Evolutionary conservation across 2,888 invertebrate species (phyloP).

Genomic region (Aporophyla lueneburgensis): DNA sequence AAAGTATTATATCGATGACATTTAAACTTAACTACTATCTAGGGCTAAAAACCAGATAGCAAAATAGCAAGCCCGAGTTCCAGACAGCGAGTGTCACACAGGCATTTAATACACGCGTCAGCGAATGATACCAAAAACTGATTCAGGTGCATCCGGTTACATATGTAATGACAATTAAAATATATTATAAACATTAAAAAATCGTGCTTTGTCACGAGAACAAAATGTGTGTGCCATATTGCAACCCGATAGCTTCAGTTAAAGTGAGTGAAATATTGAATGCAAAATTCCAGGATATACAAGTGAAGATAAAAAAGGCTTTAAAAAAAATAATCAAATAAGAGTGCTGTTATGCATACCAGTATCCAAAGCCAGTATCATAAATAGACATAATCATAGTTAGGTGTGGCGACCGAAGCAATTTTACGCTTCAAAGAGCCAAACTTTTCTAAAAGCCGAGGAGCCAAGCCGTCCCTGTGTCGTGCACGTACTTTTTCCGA

Average conservation of each 20-base stretch:
- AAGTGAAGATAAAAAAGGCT: too few relatives aligned
- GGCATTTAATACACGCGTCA: background rate
- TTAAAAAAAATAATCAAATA: background rate
- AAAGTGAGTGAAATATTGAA: too few relatives aligned
- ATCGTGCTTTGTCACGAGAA: too few relatives aligned
- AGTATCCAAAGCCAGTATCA: too few relatives aligned
- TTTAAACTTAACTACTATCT: background rate
- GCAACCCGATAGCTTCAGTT: too few relatives aligned
- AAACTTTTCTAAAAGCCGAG: background rate
- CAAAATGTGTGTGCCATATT: too few relatives aligned
- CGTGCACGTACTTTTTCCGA: conserved; percentile 78
- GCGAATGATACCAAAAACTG: background rate
- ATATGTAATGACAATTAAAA: too few relatives aligned
- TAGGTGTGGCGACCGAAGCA: background rate
- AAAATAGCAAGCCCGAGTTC: background rate
- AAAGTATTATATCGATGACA: background rate
- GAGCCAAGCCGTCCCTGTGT: conserved; percentile 69
- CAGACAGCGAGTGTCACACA: background rate
- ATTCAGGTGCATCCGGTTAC: background rate
- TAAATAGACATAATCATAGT: background rate
- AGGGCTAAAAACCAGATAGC: too few relatives aligned
- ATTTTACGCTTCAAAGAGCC: background rate
- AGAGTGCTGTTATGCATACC: background rate
- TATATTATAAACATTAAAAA: too few relatives aligned
- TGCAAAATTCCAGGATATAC: too few relatives aligned